Evolutionary conservation across 2,113 vertebrate genomes (phyloP), one percentile per base, ranked within the genome.

Genomic region (Elachura formosa): DNA sequence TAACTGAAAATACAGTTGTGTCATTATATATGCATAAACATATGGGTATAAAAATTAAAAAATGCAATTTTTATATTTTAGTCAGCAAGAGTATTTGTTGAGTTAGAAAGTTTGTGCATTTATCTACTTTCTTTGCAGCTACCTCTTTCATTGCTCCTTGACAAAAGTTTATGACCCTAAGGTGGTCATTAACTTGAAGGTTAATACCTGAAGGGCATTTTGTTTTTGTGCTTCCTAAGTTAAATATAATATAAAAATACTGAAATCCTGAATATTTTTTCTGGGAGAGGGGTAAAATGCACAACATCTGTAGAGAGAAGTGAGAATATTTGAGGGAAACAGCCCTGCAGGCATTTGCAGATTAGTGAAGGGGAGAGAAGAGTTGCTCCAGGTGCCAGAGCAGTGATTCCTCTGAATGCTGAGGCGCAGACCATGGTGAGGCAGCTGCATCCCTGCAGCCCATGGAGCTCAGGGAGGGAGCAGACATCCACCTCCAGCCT

Each of bases 391-490:
- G 4, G 8, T 5, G 3, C 49, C 9, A 7, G 45, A 59, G 31
- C 25, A 9, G 33, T 43, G 33, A 36, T 46, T 41, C 5, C n/a
- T 18, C 25, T 64, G n/a, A 21, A 71, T 2, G 8, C 22, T 1
- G 0, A 13, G 22, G 36, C 56, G 34, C 38, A 43, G 55, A 14
- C 24, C 10, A 16, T 11, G 40, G 17, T 62, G 34, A 55, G 17
- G 3, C 34, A 62, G 6, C 22, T 33, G 34, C 5, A 1, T 11
- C 3, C 26, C 28, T 49, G 26, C 18, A 84, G 24, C 28, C 23
- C 20, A 14, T 4, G 11, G 41, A 49, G 33, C 7, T 7, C 28
- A 8, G 1, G 5, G 8, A 6, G 4, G 12, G 8, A 43, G 36
- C 31, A 58, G 33, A 71, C 3, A 49, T 56, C 49, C 41, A 24